Evolutionary conservation across 2,113 vertebrate genomes (phyloP), one percentile per base, ranked within the genome.

Genomic region (Petrocephalus microphthalmus): DNA sequence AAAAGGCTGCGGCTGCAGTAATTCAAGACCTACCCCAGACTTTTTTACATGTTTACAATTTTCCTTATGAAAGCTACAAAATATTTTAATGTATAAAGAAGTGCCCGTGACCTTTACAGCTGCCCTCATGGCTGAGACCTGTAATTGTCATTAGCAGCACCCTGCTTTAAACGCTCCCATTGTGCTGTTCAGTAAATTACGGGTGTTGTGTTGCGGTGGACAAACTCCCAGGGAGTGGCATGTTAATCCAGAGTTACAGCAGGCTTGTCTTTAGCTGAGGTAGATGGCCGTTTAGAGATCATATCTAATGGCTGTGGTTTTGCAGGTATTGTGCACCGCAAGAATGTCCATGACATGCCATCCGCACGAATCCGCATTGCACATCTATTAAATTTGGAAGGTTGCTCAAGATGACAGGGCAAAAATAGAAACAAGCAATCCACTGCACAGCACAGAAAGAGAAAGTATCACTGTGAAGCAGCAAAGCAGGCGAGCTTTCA

Each of bases 401-500:
- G 49, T 81, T 33, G 54, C 25, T 37, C 25, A 22, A 54, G 29
- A 82, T 4, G 25, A 15, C 1, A 29, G 11, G 52, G 2, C 8
- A 45, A 3, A 88, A 17, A 83, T 10, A n/a, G 37, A 11, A 56
- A 22, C 33, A 54, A n/a, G 54, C 33, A 13, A 11, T 22, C 19
- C 19, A 6, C 51, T 25, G 6, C 29, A 25, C 81, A 49, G 19
- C 19, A 22, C 20, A 84, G 81, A 37, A 20, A 49, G 81, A 84
- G 47, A 25, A 47, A 25, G 67, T 3, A 67, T 57, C 7, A 15
- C 2, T 49, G 67, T 90, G 90, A 53, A 88, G 90, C 89, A 88
- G 88, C 20, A 92, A 49, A 81, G 92, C 88, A 89, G 90, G 89
- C 91, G 89, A 91, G 91, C 90, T 91, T 92, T 91, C 89, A 86